Evolutionary conservation across 2,113 vertebrate genomes (phyloP).

Genomic region (Pedionomus torquatus): DNA sequence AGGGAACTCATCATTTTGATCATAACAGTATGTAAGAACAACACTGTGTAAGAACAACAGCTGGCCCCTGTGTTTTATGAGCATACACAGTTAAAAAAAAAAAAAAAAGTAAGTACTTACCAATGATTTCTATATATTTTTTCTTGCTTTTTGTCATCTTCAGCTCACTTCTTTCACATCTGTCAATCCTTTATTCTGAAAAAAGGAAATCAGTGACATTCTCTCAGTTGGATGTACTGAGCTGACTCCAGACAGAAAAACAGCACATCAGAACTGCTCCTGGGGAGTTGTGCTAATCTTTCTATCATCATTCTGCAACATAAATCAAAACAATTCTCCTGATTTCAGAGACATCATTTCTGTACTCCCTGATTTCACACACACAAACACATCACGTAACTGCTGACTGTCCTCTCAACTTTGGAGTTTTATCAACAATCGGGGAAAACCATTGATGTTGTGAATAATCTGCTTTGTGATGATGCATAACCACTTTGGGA

Average conservation of each 20-base stretch:
- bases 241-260: background rate
- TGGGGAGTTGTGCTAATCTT: background rate
- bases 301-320: background rate
- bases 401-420: background rate
- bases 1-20: background rate
- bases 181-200: background rate
- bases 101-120: background rate
- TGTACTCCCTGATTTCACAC: background rate
- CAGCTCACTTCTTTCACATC: background rate
- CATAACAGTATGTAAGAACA: background rate
- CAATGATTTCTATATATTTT: background rate
- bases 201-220: slow-evolving; percentile 17
- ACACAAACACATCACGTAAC: accelerated
- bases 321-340: background rate
- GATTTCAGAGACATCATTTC: background rate
- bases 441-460: background rate
- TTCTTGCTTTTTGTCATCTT: background rate
- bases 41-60: background rate
- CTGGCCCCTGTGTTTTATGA: background rate
- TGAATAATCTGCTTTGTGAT: background rate
- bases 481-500: background rate
- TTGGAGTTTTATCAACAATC: background rate
- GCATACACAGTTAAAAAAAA: background rate
- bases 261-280: background rate
- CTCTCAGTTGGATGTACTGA: background rate